phyloP scores from a whole-genome alignment of 2,797 vertebrate species.

The Urophycis tenuis region DNA sequence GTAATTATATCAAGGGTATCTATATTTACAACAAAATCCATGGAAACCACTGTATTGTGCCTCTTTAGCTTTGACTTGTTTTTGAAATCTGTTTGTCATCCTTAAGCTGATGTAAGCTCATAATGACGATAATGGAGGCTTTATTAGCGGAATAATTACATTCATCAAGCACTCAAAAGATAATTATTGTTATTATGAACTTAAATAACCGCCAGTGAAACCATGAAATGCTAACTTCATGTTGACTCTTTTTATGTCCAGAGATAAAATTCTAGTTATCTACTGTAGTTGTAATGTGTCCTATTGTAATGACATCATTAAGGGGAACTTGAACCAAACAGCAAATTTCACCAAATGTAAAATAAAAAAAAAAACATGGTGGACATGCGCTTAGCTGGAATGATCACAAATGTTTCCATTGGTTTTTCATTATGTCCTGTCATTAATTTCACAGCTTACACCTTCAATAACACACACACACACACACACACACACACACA shows the following conservation, averaged over 20 bases:
- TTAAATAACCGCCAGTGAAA: not conserved
- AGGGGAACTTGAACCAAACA: not conserved
- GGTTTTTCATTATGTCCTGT: constrained; percentile 9
- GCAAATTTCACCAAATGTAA: not conserved
- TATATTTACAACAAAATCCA: not conserved
- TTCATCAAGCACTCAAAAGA: not conserved
- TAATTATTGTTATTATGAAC: not conserved
- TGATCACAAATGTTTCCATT: constrained; percentile 5
- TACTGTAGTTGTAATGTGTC: not conserved
- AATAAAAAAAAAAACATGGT: not conserved
- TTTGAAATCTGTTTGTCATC: not conserved
- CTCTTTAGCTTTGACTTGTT: not conserved
- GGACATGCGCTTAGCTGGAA: not conserved
- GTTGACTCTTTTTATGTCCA: not conserved
- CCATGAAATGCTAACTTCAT: not conserved
- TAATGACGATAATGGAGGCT: not conserved
- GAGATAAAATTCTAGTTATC: not conserved
- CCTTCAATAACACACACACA: not conserved
- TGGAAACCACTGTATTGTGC: not conserved
- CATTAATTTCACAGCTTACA: constrained; percentile 12
- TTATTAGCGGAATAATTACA: not conserved
- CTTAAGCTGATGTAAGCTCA: not conserved
- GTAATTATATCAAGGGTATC: not conserved
- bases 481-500: constrained; percentile 22
- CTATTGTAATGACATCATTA: not conserved